Evolutionary conservation across 1,140 invertebrate genomes (phyloP).

Genomic region (Pogonomyrmex barbatus): DNA sequence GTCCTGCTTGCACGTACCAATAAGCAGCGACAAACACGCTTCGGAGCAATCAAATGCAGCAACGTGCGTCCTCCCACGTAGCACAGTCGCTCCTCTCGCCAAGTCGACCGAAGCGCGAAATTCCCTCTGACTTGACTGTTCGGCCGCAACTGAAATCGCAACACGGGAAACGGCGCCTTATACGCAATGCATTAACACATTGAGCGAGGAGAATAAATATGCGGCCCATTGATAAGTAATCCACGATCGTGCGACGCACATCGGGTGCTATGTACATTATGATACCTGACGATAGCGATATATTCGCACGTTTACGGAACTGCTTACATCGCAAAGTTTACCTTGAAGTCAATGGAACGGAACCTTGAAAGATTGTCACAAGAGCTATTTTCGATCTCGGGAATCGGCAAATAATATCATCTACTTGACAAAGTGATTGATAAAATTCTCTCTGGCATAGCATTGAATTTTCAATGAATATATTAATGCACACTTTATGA

Average conservation of each 20-base stretch:
- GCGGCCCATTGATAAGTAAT: constrained; percentile 56
- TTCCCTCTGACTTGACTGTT: constrained; percentile 30
- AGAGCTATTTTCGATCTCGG: constrained; percentile 27
- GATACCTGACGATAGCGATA: constrained; percentile 35
- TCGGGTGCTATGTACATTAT: constrained; percentile 27
- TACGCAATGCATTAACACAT: constrained; percentile 39
- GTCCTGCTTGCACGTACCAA: constrained; percentile 41
- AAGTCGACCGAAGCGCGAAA: constrained; percentile 3
- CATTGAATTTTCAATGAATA: constrained; percentile 17
- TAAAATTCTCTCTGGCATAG: neutral
- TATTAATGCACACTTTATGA: neutral
- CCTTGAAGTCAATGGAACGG: neutral
- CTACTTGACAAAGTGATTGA: neutral
- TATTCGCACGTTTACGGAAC: neutral
- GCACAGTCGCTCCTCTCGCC: neutral
- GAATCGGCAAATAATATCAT: constrained; percentile 9
- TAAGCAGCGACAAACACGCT: constrained; percentile 37
- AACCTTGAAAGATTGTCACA: neutral
- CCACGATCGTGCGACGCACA: neutral
- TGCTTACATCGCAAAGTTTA: neutral
- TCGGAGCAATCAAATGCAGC: constrained; percentile 37
- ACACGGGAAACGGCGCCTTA: constrained; percentile 47
- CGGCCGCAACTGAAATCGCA: constrained; percentile 45
- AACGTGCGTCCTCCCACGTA: constrained; percentile 42
- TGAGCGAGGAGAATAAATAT: constrained; percentile 16